Percentiles rank a stretch among this genome's conserved stretches.
phyloP scores from a whole-genome alignment of 2,113 vertebrate genomes.

The Ascaphus truei region DNA sequence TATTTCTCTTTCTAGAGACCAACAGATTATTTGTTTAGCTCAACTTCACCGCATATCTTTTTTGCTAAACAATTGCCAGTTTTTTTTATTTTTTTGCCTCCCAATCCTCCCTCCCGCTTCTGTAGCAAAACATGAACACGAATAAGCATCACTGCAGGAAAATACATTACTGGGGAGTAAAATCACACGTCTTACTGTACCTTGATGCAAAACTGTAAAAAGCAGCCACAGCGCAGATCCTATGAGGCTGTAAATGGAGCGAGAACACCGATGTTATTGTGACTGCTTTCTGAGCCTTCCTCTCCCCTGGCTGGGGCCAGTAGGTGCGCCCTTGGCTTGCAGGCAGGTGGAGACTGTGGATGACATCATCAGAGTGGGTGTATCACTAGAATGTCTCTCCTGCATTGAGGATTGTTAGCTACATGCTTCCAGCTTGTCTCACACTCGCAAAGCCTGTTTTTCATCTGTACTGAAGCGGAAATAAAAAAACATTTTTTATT shows the following conservation, averaged over 20 bases:
- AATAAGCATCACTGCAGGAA: too few relatives aligned
- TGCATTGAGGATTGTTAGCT: constrained; percentile 1
- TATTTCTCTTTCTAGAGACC: too few relatives aligned
- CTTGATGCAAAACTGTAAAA: background rate
- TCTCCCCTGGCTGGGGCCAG: background rate
- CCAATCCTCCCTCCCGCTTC: too few relatives aligned
- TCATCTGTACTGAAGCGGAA: background rate
- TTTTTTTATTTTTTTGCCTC: too few relatives aligned
- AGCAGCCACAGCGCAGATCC: background rate
- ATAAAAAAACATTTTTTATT: background rate
- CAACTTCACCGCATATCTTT: too few relatives aligned
- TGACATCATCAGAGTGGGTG: background rate
- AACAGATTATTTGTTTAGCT: too few relatives aligned
- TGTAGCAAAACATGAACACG: too few relatives aligned
- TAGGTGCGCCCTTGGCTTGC: background rate
- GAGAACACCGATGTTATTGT: background rate
- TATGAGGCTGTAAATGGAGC: background rate
- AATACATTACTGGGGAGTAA: too few relatives aligned
- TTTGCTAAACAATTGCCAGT: too few relatives aligned
- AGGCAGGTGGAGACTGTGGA: constrained; percentile 19
- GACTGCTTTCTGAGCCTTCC: constrained; percentile 22
- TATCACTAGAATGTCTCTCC: background rate
- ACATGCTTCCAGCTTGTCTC: background rate
- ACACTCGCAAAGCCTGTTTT: background rate
- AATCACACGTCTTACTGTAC: too few relatives aligned